phyloP scores from a whole-genome alignment of 2,113 vertebrate genomes.

The Heterochromis multidens region DNA sequence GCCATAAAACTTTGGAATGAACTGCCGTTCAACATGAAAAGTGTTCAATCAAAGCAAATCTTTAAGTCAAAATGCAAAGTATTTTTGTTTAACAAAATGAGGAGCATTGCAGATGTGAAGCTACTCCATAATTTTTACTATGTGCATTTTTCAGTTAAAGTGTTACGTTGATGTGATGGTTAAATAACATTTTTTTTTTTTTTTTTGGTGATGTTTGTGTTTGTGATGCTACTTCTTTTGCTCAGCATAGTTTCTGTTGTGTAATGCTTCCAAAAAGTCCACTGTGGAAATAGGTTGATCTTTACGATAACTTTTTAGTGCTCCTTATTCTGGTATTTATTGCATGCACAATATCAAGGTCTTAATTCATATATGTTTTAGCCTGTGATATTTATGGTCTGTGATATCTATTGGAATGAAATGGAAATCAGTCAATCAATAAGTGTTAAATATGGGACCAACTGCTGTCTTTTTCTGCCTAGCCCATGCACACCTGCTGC shows the following conservation, averaged over 20 bases:
- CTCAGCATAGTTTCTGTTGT: background rate
- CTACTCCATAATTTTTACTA: background rate
- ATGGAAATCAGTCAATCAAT: background rate
- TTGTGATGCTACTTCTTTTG: background rate
- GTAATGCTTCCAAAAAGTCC: background rate
- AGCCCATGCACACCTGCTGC: conserved; percentile 96
- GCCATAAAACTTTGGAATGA: too few relatives aligned
- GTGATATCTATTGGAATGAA: background rate
- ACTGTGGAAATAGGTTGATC: background rate
- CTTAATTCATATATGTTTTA: background rate
- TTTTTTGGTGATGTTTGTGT: background rate
- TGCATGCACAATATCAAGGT: background rate
- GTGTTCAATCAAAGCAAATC: too few relatives aligned
- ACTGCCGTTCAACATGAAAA: too few relatives aligned
- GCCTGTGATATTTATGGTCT: background rate
- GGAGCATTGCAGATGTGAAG: background rate
- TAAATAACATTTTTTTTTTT: background rate
- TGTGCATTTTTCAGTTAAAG: background rate
- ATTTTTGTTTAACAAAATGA: too few relatives aligned
- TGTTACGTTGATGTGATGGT: background rate
- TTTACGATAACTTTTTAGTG: background rate
- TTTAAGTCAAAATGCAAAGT: too few relatives aligned
- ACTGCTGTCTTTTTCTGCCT: conserved; percentile 52
- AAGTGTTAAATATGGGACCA: background rate
- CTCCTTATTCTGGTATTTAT: background rate